Evolutionary conservation across 2,888 invertebrate genomes (phyloP).

Genomic region (Tubiluchus corallicola): DNA sequence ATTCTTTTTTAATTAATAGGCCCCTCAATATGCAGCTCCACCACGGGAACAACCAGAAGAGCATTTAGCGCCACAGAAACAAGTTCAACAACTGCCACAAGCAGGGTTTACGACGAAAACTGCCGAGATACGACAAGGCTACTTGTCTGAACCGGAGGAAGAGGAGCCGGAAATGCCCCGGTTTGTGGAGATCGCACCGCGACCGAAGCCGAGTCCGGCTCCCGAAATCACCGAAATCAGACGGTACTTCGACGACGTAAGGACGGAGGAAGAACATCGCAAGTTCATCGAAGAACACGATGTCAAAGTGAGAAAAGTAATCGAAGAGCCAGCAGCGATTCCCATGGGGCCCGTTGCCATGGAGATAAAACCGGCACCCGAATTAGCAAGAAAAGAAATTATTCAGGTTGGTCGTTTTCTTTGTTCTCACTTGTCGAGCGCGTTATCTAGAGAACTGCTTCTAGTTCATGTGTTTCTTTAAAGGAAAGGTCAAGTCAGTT

Average conservation of each 20-base stretch:
- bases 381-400: no score
- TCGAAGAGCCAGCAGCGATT: background rate
- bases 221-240: background rate
- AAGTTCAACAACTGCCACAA: background rate
- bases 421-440: no score
- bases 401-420: no score
- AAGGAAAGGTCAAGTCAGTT: no score
- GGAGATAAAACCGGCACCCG: no score
- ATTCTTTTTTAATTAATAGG: no score
- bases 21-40: no score
- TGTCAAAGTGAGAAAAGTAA: background rate
- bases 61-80: conserved; percentile 1
- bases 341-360: no score
- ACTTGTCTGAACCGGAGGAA: background rate
- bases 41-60: background rate
- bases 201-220: background rate
- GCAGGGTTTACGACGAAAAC: background rate
- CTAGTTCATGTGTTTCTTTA: no score
- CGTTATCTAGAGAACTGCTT: no score
- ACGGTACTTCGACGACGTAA: background rate
- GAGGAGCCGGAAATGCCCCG: background rate
- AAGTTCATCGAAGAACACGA: conserved; percentile 1
- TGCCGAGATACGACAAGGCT: no score
- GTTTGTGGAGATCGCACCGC: background rate
- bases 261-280: background rate